A percentile compares a stretch with the other conserved stretches of the same genome.
Evolutionary conservation across 2,888 invertebrate genomes (phyloP).

Genomic region (Vandiemenella viatica): DNA sequence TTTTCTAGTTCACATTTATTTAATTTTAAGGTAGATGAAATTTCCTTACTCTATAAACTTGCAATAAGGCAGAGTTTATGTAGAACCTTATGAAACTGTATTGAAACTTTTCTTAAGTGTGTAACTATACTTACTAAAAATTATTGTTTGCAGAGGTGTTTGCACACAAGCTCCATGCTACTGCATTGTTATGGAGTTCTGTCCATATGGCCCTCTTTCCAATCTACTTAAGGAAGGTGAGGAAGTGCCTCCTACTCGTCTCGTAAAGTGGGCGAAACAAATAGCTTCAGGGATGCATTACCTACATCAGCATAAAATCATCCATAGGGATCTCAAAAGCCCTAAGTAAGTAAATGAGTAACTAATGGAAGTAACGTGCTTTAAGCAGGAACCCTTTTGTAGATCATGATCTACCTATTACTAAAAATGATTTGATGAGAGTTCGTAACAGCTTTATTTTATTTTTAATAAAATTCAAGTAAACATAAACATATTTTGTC

Average conservation of each 20-base stretch:
- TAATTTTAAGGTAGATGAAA: too few species aligned
- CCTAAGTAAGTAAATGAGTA: slow-evolving; percentile 98
- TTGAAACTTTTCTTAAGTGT: neutral
- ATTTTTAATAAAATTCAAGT: too few species aligned
- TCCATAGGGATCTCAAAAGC: slow-evolving; percentile 95
- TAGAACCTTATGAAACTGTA: too few species aligned
- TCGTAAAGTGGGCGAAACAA: slow-evolving; percentile 87
- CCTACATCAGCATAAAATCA: slow-evolving; percentile 88
- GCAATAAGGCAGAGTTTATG: too few species aligned
- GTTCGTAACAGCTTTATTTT: too few species aligned
- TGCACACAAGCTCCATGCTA: slow-evolving; percentile 84
- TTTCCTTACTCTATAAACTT: too few species aligned
- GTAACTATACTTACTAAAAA: neutral
- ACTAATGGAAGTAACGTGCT: too few species aligned
- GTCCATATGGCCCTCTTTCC: slow-evolving; percentile 87
- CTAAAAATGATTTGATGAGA: too few species aligned
- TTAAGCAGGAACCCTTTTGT: too few species aligned
- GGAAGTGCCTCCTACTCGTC: slow-evolving; percentile 67
- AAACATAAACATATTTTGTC: too few species aligned
- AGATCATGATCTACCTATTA: too few species aligned
- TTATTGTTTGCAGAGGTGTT: slow-evolving; percentile 52
- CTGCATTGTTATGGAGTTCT: slow-evolving; percentile 97
- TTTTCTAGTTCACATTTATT: too few species aligned
- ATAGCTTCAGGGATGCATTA: slow-evolving; percentile 95
- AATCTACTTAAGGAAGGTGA: slow-evolving; percentile 75